These are phyloP conservation scores for Gracilinanus agilis DNA, from an alignment of 2,113 vertebrate genomes.

Conservation along the genomic window DNA sequence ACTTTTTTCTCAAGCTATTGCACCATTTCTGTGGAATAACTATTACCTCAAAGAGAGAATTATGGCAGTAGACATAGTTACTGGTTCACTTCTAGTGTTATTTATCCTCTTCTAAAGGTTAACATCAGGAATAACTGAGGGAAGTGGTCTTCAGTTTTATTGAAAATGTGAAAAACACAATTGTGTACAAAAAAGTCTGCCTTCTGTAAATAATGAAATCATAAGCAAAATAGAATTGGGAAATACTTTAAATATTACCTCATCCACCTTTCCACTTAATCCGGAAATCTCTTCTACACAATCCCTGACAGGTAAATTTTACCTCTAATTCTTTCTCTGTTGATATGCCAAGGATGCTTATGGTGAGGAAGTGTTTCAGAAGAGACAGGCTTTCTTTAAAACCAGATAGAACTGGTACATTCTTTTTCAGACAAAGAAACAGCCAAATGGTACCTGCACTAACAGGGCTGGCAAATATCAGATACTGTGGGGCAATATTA, in stretches of 20 bases:
- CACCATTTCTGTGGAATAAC: background rate
- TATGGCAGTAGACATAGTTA: background rate
- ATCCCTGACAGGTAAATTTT: constrained; percentile 4
- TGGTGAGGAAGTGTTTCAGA: constrained; percentile 5
- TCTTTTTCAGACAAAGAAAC: constrained; percentile 43
- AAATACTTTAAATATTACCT: background rate
- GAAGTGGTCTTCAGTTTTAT: background rate
- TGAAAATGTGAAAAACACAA: background rate
- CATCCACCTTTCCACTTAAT: background rate
- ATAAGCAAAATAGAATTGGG: background rate
- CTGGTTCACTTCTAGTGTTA: background rate
- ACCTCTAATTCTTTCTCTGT: constrained; percentile 17
- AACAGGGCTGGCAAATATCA: constrained; percentile 42
- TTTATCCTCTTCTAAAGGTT: background rate
- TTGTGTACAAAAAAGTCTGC: background rate
- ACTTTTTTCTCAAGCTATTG: background rate
- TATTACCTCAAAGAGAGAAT: constrained; percentile 8
- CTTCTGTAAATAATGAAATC: background rate
- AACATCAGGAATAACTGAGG: background rate
- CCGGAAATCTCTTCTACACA: constrained; percentile 3
- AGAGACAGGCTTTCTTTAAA: constrained; percentile 17
- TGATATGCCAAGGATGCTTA: background rate
- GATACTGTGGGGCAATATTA: constrained; percentile 13
- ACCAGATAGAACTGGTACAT: background rate
- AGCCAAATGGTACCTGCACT: constrained; percentile 7